Evolutionary conservation across 2,888 invertebrate genomes (phyloP), one percentile per base, ranked within the genome.

Genomic region (Encarsia formosa): DNA sequence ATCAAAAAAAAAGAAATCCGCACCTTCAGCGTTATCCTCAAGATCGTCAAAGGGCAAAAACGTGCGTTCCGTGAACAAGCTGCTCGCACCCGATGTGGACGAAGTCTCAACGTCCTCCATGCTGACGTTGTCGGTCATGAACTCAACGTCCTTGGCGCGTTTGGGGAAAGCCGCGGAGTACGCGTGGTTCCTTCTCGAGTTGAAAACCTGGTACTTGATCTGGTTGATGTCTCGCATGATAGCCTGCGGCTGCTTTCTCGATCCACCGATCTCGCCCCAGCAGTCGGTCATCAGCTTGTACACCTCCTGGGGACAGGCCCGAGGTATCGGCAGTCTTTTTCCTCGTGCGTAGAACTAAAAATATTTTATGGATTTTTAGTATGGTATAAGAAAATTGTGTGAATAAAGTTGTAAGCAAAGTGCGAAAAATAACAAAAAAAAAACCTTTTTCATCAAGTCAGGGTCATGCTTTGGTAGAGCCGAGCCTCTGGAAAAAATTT

Each of bases 141-240:
- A 52, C n/a, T 59, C 62, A 13, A 58, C 59, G 35, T 65, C 65
- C 44, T 61, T 68, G 46, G 68, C 64, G 4, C 65, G 52, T 59
- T 72, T 75, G 11, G 77, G 75, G 48, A 74, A 74, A 5, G 81
- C 76, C 31, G 79, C 77, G 3, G 80, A 77, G 63, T 85, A 85
- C 2, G 80, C 75, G 66, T 84, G 83, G 16, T 71, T 76, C 52
- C 80, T 72, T 59, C 83, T 75, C 2, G 83, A 81, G 66, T 85
- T 84, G 62, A 80, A 84, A 4, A 83, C 82, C 76, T 86, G 82
- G 68, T 88, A 86, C 58, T 88, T 75, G 68, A 88, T 82, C 71
- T 88, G 87, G 75, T 87, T 87, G 61, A 90, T 83, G 75, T 90
- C 89, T 68, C 90, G 81, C 83, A 91, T 88, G 64, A 92, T 86